phyloP scores from a whole-genome alignment of 2,888 invertebrate species.

The Pollenia griseotomentosa region DNA sequence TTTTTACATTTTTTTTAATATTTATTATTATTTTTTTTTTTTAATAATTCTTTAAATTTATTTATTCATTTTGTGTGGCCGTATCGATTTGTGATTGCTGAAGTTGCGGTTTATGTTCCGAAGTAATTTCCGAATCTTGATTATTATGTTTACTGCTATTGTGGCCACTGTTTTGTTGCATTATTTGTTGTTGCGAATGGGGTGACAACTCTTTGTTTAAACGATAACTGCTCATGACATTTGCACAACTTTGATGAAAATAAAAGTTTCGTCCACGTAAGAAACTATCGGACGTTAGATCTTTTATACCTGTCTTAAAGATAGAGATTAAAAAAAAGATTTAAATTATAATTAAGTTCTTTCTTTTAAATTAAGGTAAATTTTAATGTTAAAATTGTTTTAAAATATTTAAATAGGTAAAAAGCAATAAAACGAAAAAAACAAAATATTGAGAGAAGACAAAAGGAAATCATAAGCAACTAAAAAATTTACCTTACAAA shows the following conservation, averaged over 20 bases:
- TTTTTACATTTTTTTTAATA: conserved; percentile 36
- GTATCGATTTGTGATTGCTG: conserved; percentile 65
- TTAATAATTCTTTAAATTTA: conserved; percentile 64
- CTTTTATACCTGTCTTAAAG: conserved; percentile 84
- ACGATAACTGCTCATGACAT: conserved; percentile 83
- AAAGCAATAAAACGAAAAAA: background rate
- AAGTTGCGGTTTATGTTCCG: conserved; percentile 58
- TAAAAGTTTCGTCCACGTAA: conserved; percentile 83
- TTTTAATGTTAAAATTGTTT: no score
- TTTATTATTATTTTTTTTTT: conserved; percentile 1
- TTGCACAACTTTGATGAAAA: conserved; percentile 84
- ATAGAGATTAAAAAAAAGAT: conserved; percentile 46
- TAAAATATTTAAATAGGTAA: no score
- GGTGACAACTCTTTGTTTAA: conserved; percentile 82
- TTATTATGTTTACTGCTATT: conserved; percentile 67
- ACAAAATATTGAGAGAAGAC: conserved; percentile 13
- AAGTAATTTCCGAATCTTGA: conserved; percentile 67
- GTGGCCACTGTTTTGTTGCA: conserved; percentile 72
- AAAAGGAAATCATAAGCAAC: conserved; percentile 75
- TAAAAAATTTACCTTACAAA: conserved; percentile 88
- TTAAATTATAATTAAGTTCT: conserved; percentile 26
- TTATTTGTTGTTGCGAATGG: conserved; percentile 79
- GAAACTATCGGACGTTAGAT: conserved; percentile 83
- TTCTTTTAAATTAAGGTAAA: no score
- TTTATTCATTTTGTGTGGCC: conserved; percentile 60